Base-by-base conservation (phyloP, 2,113 vertebrate genomes). In the Spheniscus mendiculus region DNA sequence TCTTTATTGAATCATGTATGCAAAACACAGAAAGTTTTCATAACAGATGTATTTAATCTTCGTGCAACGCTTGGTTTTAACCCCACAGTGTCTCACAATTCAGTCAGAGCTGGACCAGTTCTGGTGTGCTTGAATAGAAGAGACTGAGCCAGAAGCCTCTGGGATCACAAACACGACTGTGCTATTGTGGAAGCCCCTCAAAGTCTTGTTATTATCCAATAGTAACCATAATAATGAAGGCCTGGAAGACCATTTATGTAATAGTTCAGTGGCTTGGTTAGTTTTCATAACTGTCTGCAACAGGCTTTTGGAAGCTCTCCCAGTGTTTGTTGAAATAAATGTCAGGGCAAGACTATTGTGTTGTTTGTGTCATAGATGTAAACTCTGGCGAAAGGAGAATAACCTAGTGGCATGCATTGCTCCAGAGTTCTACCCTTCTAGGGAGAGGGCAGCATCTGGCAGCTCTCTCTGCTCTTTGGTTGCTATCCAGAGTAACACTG, bases 41-140 rank as follows among this genome's bases (percentile, higher is more conserved):
- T 92, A 95, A 91, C 66, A 95, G 86, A 95, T 94, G 86, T 10
- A 74, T 89, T 97, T 97, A 96, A 89, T 97, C 86, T 90, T 55
- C 47, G 63, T 78, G 90, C 59, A 94, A 32, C 20, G 50, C 69
- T 74, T 82, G 89, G 42, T 59, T 95, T 96, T 97, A 95, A 97
- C 90, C 72, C 91, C 72, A 14, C 53, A 10, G 27, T 63, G 80
- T 71, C 94, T 91, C 3, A 3, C 65, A 84, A 3, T 77, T 83
- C 59, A 62, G 27, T 42, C 47, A 10, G 66, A 79, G 78, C 34
- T 77, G 45, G 50, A 20, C 45, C 47, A 29, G 53, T 85, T 90
- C 70, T 80, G 45, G 18, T 92, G 47, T 36, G 70, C 69, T 91
- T 91, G 61, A 87, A 89, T 76, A 84, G 72, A 17, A 29, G 52